These are phyloP conservation scores for Patiria miniata DNA, from an alignment of 35 echinoderm and acorn worm genomes.

Conservation along the genomic window DNA sequence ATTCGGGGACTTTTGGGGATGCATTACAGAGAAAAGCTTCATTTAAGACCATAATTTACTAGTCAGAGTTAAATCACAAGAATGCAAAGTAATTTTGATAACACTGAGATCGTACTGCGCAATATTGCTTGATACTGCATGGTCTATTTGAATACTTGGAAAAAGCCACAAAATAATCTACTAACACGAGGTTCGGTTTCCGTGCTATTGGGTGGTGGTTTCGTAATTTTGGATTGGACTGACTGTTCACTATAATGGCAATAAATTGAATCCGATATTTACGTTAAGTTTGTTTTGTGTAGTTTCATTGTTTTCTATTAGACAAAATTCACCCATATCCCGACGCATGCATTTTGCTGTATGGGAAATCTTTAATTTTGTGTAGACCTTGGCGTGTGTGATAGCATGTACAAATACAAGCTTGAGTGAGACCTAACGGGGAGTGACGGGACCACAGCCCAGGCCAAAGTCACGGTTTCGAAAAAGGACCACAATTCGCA, in stretches of 20 bases:
- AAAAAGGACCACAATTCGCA: conserved; percentile 3
- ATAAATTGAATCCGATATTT: neutral
- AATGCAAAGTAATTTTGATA: neutral
- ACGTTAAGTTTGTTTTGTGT: neutral
- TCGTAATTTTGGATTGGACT: neutral
- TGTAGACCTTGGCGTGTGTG: neutral
- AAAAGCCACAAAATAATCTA: neutral
- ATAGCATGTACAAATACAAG: conserved; percentile 5
- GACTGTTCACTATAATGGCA: conserved; percentile 4
- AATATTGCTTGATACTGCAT: neutral
- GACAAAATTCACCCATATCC: neutral
- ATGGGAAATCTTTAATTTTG: neutral
- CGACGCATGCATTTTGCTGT: neutral
- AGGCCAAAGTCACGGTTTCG: no score
- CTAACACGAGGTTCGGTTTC: conserved; percentile 3
- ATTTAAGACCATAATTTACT: neutral
- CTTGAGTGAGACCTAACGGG: neutral
- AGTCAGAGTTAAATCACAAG: neutral
- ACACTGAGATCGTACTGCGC: conserved; percentile 2
- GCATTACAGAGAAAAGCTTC: neutral
- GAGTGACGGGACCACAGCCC: neutral
- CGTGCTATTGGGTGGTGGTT: neutral
- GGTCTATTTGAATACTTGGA: neutral
- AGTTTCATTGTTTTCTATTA: neutral
- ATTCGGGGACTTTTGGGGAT: neutral